Evolutionary conservation across 1,140 invertebrate genomes (phyloP).

Genomic region (Leptinotarsa undecemlineata): DNA sequence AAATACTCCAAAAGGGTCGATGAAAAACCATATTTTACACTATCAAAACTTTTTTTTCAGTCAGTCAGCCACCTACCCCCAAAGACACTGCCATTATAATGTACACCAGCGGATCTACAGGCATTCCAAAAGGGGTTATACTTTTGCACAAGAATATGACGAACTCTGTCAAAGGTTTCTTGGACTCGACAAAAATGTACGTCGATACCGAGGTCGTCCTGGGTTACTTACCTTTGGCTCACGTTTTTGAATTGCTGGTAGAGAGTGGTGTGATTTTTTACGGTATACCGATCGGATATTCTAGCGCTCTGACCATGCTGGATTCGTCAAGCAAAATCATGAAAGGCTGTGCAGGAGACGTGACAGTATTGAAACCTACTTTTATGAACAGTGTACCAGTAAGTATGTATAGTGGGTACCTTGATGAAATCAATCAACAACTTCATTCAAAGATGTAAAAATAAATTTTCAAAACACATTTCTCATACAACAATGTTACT

Average conservation of each 20-base stretch:
- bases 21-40: no score
- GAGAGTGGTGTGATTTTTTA: slow-evolving; percentile 71
- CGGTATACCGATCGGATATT: slow-evolving; percentile 93
- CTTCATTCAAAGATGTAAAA: background rate
- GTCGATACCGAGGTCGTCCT: slow-evolving; percentile 80
- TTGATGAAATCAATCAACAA: background rate
- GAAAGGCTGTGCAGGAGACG: slow-evolving; percentile 87
- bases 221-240: slow-evolving; percentile 94
- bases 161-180: slow-evolving; percentile 83
- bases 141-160: slow-evolving; percentile 91
- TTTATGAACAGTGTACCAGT: slow-evolving; percentile 94
- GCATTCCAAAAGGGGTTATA: slow-evolving; percentile 83
- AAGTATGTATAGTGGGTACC: slow-evolving; percentile 47
- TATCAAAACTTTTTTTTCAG: background rate
- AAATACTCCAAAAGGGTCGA: no score
- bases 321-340: slow-evolving; percentile 95
- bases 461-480: no score
- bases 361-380: slow-evolving; percentile 87
- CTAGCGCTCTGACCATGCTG: slow-evolving; percentile 91
- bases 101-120: slow-evolving; percentile 94
- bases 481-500: no score
- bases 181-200: slow-evolving; percentile 71
- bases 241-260: slow-evolving; percentile 91
- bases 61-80: slow-evolving; percentile 60
- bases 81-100: slow-evolving; percentile 90